Conservation (phyloP, 2,888 invertebrate species). For the Fragum fragum region DNA sequence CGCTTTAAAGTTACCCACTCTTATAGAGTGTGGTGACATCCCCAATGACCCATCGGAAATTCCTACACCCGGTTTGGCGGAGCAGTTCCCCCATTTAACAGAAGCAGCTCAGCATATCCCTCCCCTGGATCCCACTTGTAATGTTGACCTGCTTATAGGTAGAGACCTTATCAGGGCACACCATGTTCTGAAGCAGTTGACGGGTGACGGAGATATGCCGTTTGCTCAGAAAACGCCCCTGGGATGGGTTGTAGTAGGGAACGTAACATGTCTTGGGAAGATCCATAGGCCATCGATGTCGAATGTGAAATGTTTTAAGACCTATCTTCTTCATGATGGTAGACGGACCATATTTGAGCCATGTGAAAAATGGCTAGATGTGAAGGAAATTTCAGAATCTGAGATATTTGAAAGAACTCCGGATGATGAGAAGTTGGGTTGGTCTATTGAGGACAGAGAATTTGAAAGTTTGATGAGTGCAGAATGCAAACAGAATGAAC, state of each 20-base stretch:
- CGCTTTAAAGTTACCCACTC: slow-evolving; percentile 12
- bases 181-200: neutral
- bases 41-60: slow-evolving; percentile 22
- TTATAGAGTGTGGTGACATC: slow-evolving; percentile 35
- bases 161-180: slow-evolving; percentile 31
- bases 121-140: neutral
- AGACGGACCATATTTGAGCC: too few relatives aligned
- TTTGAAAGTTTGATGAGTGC: slow-evolving; percentile 46
- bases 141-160: slow-evolving; percentile 34
- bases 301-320: too few relatives aligned
- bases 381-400: too few relatives aligned
- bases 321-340: too few relatives aligned
- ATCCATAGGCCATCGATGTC: too few relatives aligned
- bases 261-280: neutral
- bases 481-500: slow-evolving; percentile 33
- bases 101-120: slow-evolving; percentile 17
- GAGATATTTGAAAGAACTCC: neutral
- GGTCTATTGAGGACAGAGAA: slow-evolving; percentile 33
- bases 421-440: slow-evolving; percentile 29
- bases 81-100: slow-evolving; percentile 17
- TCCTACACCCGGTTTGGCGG: slow-evolving; percentile 29
- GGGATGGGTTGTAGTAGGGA: neutral
- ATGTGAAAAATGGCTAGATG: too few relatives aligned
- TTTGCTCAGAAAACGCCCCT: neutral
- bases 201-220: neutral